Conservation (phyloP, 2,888 invertebrate genomes). For the Limnephilus marmoratus region DNA sequence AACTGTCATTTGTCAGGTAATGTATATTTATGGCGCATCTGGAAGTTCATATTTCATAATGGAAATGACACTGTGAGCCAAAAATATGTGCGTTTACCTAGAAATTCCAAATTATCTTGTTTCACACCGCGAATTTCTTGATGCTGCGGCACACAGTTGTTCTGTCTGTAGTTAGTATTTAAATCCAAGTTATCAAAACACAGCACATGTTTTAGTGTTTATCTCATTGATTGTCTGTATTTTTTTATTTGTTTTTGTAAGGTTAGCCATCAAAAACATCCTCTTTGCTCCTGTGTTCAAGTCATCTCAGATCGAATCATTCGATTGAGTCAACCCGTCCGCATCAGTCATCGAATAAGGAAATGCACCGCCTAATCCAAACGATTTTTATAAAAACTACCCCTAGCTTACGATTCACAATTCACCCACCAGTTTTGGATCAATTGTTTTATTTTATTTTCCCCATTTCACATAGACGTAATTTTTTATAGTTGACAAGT, state of each 20-base stretch:
- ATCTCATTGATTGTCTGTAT: not conserved
- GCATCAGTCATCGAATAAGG: conserved; percentile 46
- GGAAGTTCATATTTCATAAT: no score
- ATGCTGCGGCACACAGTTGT: not conserved
- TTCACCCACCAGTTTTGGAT: not conserved
- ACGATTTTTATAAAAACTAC: not conserved
- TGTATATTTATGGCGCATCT: no score
- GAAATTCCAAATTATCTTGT: no score
- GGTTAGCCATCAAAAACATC: not conserved
- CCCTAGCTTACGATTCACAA: not conserved
- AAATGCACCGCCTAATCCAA: conserved; percentile 4
- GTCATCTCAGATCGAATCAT: conserved; percentile 23
- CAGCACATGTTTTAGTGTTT: no score
- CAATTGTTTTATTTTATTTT: not conserved
- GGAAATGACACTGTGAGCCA: no score
- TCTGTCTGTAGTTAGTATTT: not conserved
- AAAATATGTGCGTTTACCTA: no score
- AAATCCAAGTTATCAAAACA: no score
- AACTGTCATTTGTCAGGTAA: no score
- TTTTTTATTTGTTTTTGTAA: not conserved
- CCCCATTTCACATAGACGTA: not conserved
- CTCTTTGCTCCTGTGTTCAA: not conserved
- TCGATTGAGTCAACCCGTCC: conserved; percentile 20
- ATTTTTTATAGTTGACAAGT: not conserved
- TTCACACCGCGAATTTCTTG: not conserved